Evolutionary conservation across 2,888 invertebrate species (phyloP).

Genomic region (Druceiella hillmani): DNA sequence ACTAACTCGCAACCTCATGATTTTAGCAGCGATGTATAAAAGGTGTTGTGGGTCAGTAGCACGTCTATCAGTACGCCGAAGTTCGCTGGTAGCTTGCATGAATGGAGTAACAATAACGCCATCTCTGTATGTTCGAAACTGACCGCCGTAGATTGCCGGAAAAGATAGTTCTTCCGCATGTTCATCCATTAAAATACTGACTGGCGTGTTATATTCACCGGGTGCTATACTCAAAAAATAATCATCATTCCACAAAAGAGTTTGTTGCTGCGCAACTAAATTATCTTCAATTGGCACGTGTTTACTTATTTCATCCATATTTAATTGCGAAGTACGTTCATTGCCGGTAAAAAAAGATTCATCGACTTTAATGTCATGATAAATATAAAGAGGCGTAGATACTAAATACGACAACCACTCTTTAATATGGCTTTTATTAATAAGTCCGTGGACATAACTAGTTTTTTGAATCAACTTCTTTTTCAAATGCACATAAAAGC

Average conservation of each 20-base stretch:
- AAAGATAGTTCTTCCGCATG: constrained; percentile 29
- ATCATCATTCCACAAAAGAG: constrained; percentile 5
- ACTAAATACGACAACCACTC: too few species aligned
- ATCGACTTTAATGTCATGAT: not conserved
- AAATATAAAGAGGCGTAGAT: constrained; percentile 4
- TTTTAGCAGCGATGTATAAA: constrained; percentile 26
- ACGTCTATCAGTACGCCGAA: constrained; percentile 25
- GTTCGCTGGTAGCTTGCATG: constrained; percentile 17
- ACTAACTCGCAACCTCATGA: constrained; percentile 21
- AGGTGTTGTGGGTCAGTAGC: constrained; percentile 27
- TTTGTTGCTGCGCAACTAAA: constrained; percentile 2
- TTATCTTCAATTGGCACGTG: not conserved
- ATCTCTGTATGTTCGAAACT: constrained; percentile 21
- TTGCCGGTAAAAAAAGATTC: not conserved
- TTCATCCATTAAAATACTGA: constrained; percentile 25
- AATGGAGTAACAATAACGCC: constrained; percentile 18
- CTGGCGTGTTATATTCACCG: constrained; percentile 14
- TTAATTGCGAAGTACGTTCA: not conserved
- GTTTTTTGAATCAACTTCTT: too few species aligned
- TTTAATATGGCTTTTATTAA: too few species aligned
- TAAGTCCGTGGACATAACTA: too few species aligned
- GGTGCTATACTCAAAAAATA: not conserved
- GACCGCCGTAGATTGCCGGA: constrained; percentile 27
- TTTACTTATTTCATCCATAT: constrained; percentile 5
- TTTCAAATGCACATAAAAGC: too few species aligned